Percentiles rank a stretch among this genome's conserved stretches.
Conservation (phyloP, 2,888 invertebrate genomes). For the Leucophora obtusa region DNA sequence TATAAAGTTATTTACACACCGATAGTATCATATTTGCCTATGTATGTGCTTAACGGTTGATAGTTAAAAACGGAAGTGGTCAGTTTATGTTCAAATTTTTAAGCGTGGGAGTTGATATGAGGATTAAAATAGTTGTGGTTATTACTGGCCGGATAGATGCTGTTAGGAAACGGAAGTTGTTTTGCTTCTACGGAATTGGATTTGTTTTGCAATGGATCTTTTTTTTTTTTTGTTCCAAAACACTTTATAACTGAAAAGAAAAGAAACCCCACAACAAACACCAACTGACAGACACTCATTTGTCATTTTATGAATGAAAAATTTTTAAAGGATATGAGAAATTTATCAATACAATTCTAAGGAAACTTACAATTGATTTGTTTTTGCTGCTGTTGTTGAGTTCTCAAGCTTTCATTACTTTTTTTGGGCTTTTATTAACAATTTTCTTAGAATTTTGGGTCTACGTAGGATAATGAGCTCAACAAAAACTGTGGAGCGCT, state of each 20-base stretch:
- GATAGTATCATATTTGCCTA: constrained; percentile 9
- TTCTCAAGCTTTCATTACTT: not conserved
- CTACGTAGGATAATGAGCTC: constrained; percentile 46
- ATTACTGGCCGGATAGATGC: not conserved
- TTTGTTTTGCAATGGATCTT: not conserved
- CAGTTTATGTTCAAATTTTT: not conserved
- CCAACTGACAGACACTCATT: not conserved
- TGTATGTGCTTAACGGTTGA: not conserved
- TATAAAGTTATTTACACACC: not conserved
- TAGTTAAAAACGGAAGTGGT: constrained; percentile 3
- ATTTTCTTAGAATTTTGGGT: constrained; percentile 60
- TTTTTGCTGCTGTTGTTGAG: constrained; percentile 11
- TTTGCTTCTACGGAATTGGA: not conserved
- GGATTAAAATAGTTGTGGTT: not conserved
- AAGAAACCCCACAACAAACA: not conserved
- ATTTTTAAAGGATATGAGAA: constrained; percentile 45
- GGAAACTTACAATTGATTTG: constrained; percentile 41
- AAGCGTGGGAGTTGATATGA: constrained; percentile 44
- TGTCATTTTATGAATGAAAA: constrained; percentile 49
- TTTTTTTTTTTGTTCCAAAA: not conserved
- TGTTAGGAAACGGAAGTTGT: constrained; percentile 54
- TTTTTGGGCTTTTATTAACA: constrained; percentile 47
- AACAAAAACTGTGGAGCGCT: constrained; percentile 6
- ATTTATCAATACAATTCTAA: constrained; percentile 56
- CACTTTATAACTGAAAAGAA: not conserved